Conservation (phyloP, 2,888 invertebrate genomes). For the Plagodis dolabraria region DNA sequence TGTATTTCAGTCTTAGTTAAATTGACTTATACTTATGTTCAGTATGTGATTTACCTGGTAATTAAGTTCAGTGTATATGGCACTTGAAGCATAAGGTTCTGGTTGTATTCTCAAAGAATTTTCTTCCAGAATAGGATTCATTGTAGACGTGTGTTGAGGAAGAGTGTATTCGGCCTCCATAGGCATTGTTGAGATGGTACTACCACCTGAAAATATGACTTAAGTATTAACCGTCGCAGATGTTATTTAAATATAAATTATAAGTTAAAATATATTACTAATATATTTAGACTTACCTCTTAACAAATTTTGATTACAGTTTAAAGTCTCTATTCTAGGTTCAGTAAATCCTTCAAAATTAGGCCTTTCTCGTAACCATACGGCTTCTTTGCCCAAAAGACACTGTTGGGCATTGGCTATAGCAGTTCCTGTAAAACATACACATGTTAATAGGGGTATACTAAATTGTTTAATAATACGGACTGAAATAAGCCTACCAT, state of each 20-base stretch:
- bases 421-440: conserved; percentile 56
- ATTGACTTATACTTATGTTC: no score
- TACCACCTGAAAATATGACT: conserved; percentile 58
- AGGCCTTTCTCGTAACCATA: conserved; percentile 76
- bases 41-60: conserved; percentile 62
- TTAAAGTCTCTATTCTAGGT: conserved; percentile 77
- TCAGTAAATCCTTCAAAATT: conserved; percentile 76
- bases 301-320: conserved; percentile 74
- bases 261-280: background rate
- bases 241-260: background rate
- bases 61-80: conserved; percentile 82
- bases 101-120: conserved; percentile 75
- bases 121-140: conserved; percentile 69
- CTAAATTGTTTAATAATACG: background rate
- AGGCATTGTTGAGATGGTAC: conserved; percentile 72
- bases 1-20: background rate
- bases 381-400: conserved; percentile 77
- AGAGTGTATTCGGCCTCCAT: conserved; percentile 80
- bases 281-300: conserved; percentile 55
- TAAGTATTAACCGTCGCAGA: background rate
- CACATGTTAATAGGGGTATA: background rate
- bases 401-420: conserved; percentile 78
- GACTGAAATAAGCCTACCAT: conserved; percentile 49
- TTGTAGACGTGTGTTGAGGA: conserved; percentile 69
- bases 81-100: conserved; percentile 91